These are phyloP conservation scores for Cerastoderma edule DNA, from an alignment of 2,888 invertebrate species.

Conservation along the genomic window DNA sequence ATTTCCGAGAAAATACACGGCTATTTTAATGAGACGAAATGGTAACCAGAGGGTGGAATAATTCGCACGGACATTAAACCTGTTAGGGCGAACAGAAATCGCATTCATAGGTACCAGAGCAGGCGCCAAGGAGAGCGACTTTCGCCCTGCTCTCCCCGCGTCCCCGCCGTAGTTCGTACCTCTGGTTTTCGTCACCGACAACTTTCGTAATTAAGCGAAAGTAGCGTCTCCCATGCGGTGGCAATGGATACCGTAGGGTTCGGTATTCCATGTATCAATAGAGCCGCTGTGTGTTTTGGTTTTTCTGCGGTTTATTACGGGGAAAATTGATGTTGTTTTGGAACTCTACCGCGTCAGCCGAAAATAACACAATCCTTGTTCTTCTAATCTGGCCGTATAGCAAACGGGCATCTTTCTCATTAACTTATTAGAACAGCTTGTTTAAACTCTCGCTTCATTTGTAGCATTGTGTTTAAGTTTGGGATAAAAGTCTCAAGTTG, in stretches of 20 bases:
- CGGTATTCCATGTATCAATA: too few relatives aligned
- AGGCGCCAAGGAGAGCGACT: slow-evolving; percentile 41
- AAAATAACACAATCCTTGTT: too few relatives aligned
- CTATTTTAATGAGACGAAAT: slow-evolving; percentile 42
- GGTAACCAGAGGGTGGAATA: slow-evolving; percentile 48
- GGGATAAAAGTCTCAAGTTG: too few relatives aligned
- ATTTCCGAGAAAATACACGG: slow-evolving; percentile 37
- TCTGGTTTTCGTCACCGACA: slow-evolving; percentile 52
- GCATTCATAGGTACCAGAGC: slow-evolving; percentile 35
- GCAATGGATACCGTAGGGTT: slow-evolving; percentile 4
- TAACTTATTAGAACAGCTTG: too few relatives aligned
- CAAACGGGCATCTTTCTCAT: too few relatives aligned
- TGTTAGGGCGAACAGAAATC: slow-evolving; percentile 45
- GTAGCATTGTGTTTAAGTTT: too few relatives aligned
- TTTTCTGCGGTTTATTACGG: too few relatives aligned
- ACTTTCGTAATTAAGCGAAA: slow-evolving; percentile 46
- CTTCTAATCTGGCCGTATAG: too few relatives aligned
- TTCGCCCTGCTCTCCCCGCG: slow-evolving; percentile 28
- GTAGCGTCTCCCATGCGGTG: slow-evolving; percentile 31
- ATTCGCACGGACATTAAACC: slow-evolving; percentile 54
- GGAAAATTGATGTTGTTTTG: too few relatives aligned
- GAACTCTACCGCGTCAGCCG: too few relatives aligned
- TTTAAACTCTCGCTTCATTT: too few relatives aligned
- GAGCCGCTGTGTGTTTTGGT: too few relatives aligned
- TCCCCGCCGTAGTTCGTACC: slow-evolving; percentile 25